These are phyloP conservation scores for Nannospalax galili DNA, from an alignment of 2,113 vertebrate genomes.

Conservation along the genomic window DNA sequence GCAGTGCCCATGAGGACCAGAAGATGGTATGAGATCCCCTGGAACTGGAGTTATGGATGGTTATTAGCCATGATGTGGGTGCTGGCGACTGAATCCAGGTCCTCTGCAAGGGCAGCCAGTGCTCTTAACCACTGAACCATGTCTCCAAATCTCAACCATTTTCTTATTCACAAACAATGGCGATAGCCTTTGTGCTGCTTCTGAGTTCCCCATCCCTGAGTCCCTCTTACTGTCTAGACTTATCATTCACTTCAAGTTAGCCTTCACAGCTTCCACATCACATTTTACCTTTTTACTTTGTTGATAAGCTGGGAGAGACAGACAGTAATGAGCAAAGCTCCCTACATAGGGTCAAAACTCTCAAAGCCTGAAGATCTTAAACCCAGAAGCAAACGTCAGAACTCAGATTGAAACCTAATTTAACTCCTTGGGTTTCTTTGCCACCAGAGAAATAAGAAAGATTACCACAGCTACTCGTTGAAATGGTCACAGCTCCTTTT, in stretches of 20 bases:
- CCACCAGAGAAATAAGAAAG: background rate
- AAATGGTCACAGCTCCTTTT: background rate
- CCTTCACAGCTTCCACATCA: background rate
- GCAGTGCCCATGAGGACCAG: no score
- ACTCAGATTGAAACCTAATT: background rate
- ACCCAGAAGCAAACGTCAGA: background rate
- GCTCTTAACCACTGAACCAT: no score
- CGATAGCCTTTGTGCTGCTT: rapidly evolving
- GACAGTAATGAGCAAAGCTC: background rate
- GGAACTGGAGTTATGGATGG: no score
- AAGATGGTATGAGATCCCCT: no score
- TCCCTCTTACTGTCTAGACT: background rate
- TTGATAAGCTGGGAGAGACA: background rate
- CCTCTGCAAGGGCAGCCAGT: no score
- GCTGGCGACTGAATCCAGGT: no score
- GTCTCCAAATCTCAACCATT: background rate
- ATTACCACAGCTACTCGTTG: background rate
- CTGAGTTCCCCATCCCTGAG: background rate
- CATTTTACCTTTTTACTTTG: background rate
- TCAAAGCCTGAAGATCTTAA: background rate
- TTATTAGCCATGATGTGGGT: no score
- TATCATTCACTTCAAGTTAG: background rate
- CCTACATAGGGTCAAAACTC: background rate
- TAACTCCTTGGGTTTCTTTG: background rate
- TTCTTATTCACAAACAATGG: background rate